Evolutionary conservation across 53 echinoderm and acorn worm species (phyloP).

Genomic region (Holothuria leucospilota): DNA sequence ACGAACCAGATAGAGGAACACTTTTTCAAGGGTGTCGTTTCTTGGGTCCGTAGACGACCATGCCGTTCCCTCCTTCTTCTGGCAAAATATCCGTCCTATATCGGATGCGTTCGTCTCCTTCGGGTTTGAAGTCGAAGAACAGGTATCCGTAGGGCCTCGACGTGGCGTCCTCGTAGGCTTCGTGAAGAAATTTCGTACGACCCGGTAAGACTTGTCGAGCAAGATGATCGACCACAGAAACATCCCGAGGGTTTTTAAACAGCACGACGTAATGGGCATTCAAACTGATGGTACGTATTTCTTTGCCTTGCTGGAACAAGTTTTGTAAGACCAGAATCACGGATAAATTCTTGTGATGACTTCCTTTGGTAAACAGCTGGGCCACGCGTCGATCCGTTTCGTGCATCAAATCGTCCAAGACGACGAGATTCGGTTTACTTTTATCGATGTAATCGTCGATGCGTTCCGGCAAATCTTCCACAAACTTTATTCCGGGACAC

Average conservation of each 20-base stretch:
- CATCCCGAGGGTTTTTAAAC: conserved; percentile 54
- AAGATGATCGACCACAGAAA: conserved; percentile 11
- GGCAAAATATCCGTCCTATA: conserved; percentile 51
- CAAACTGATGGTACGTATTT: conserved; percentile 45
- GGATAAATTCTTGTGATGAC: conserved; percentile 47
- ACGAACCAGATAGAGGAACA: not conserved
- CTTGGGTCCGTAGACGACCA: not conserved
- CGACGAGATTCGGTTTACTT: not conserved
- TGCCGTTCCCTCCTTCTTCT: not conserved
- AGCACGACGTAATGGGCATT: conserved; percentile 53
- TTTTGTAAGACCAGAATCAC: conserved; percentile 28
- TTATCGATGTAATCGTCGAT: conserved; percentile 12
- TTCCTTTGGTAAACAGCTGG: conserved; percentile 30
- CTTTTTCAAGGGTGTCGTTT: not conserved
- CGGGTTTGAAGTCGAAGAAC: conserved; percentile 61
- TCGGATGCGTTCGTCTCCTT: conserved; percentile 46
- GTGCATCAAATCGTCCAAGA: conserved; percentile 40
- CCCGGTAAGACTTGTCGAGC: conserved; percentile 36
- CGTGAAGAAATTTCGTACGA: conserved; percentile 29
- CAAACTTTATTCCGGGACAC: conserved; percentile 9
- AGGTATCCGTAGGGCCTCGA: conserved; percentile 43
- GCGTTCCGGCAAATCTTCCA: conserved; percentile 31
- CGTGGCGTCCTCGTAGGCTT: conserved; percentile 45
- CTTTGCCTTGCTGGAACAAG: conserved; percentile 36
- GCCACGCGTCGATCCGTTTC: conserved; percentile 2